A percentile compares a stretch with the other conserved stretches of the same genome.
Evolutionary conservation across 2,888 invertebrate species (phyloP).

Genomic region (Lycophotia porphyrea): DNA sequence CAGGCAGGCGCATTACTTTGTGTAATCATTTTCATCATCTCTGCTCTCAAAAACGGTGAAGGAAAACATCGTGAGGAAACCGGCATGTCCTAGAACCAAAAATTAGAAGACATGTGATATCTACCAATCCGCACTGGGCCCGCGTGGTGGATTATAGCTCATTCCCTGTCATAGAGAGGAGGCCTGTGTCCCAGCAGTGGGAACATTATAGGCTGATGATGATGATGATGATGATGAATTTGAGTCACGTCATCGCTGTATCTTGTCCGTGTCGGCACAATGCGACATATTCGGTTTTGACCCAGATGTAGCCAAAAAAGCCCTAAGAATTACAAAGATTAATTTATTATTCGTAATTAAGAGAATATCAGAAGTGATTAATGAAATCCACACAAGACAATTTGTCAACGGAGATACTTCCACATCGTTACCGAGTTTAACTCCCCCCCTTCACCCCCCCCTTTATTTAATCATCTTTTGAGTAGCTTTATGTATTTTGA

Average conservation of each 20-base stretch:
- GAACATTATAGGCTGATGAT: no score
- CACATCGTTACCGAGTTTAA: constrained; percentile 9
- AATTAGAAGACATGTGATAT: no score
- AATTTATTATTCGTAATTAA: constrained; percentile 30
- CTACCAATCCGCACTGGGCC: no score
- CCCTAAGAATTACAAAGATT: neutral
- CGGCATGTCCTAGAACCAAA: no score
- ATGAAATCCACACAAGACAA: constrained; percentile 43
- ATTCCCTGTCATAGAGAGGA: no score
- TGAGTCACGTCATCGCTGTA: neutral
- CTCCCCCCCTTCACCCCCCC: neutral
- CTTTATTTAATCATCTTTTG: constrained; percentile 55
- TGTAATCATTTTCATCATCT: no score
- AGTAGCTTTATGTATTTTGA: constrained; percentile 56
- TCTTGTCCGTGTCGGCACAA: neutral
- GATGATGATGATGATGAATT: no score
- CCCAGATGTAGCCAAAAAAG: neutral
- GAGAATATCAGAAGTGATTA: constrained; percentile 32
- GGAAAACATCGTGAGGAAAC: no score
- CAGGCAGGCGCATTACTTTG: no score
- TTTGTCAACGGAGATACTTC: constrained; percentile 39
- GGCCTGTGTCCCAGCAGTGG: no score
- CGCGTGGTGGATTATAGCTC: no score
- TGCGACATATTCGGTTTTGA: neutral
- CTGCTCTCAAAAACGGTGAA: no score